A percentile compares a stretch with the other conserved stretches of the same genome.
These are phyloP conservation scores for Fratercula arctica DNA, from an alignment of 2,797 vertebrate genomes.

Conservation along the genomic window DNA sequence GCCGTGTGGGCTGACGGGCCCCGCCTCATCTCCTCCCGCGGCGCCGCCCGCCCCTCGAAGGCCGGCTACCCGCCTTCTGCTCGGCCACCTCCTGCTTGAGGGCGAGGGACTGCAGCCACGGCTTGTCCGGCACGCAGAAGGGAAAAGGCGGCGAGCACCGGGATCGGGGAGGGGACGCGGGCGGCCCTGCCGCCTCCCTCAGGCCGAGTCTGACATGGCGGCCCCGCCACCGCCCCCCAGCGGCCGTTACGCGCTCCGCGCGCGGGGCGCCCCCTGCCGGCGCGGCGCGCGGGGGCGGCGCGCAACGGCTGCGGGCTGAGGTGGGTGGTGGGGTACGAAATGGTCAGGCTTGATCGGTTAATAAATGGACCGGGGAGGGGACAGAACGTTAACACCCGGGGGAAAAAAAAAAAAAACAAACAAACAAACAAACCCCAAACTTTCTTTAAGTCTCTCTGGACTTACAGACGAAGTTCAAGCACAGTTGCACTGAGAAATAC, in stretches of 20 bases:
- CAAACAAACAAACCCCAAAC: too few species aligned
- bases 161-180: accelerated
- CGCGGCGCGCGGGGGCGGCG: background rate
- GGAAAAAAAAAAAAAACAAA: background rate
- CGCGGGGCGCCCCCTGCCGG: background rate
- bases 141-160: background rate
- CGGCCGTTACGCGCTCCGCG: background rate
- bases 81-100: too few species aligned
- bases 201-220: accelerated
- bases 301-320: background rate
- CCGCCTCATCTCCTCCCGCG: background rate
- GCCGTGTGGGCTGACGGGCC: background rate
- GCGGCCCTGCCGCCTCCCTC: accelerated
- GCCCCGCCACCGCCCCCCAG: background rate
- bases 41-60: background rate
- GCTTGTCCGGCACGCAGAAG: background rate
- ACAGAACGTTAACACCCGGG: too few species aligned
- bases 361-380: background rate
- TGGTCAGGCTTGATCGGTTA: background rate
- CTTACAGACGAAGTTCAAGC: background rate
- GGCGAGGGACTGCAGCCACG: background rate
- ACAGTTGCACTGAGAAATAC: background rate
- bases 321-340: background rate
- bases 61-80: background rate
- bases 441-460: background rate